A percentile compares a stretch with the other conserved stretches of the same genome.
phyloP scores from a whole-genome alignment of 2,888 invertebrate genomes.

The Lasioglossum morio region DNA sequence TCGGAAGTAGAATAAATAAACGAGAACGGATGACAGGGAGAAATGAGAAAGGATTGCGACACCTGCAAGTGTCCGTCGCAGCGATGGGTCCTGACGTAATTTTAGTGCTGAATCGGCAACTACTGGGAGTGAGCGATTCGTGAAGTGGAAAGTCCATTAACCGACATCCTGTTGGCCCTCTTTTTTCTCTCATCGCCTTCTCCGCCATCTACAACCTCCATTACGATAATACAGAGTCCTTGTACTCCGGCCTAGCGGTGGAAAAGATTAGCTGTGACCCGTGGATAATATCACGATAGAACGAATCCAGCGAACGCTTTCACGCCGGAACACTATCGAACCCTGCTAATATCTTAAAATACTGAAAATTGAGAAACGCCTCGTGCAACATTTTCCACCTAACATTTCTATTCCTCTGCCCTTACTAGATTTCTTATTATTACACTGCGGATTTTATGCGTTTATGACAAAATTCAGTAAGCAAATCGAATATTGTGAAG shows the following conservation, averaged over 20 bases:
- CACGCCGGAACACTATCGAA: slow-evolving; percentile 26
- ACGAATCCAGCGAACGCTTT: slow-evolving; percentile 35
- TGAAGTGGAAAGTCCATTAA: slow-evolving; percentile 73
- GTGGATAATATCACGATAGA: slow-evolving; percentile 42
- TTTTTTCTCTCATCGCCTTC: slow-evolving; percentile 32
- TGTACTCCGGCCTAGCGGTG: slow-evolving; percentile 28
- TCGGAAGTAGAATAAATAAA: slow-evolving; percentile 11
- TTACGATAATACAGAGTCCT: slow-evolving; percentile 60
- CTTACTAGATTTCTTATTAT: background rate
- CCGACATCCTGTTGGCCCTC: slow-evolving; percentile 59
- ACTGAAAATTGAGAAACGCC: slow-evolving; percentile 25
- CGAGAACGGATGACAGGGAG: slow-evolving; percentile 21
- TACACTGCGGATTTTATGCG: background rate
- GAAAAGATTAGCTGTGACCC: slow-evolving; percentile 43
- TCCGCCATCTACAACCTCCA: slow-evolving; percentile 50
- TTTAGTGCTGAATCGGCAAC: slow-evolving; percentile 75
- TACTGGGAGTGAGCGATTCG: slow-evolving; percentile 61
- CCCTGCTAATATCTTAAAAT: slow-evolving; percentile 25
- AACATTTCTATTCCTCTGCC: slow-evolving; percentile 3
- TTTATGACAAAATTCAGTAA: no score
- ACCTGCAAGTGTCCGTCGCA: slow-evolving; percentile 33
- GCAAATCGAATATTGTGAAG: no score
- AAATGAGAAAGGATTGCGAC: slow-evolving; percentile 36
- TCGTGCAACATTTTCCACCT: background rate
- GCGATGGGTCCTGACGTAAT: slow-evolving; percentile 59